Evolutionary conservation across 2,888 invertebrate genomes (phyloP).

Genomic region (Volucella inanis): DNA sequence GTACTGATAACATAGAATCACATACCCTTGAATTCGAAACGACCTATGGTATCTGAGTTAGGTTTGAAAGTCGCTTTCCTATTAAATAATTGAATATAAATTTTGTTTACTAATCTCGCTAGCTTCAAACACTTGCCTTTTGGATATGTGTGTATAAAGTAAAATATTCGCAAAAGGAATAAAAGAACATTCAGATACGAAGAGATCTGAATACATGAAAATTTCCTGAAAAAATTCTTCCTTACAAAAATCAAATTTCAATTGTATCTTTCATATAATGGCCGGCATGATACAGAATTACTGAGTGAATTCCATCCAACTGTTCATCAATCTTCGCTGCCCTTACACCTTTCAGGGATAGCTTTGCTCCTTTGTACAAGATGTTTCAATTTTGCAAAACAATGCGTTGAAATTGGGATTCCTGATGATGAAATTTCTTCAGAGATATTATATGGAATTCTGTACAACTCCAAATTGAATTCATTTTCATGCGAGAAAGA

Average conservation of each 20-base stretch:
- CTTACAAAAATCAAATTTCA: constrained; percentile 9
- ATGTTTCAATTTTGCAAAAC: constrained; percentile 53
- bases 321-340: not conserved
- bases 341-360: not conserved
- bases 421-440: not conserved
- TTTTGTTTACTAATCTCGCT: too few relatives aligned
- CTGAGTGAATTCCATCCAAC: constrained; percentile 9
- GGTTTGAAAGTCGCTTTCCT: too few relatives aligned
- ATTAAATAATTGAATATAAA: too few relatives aligned
- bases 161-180: too few relatives aligned
- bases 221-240: too few relatives aligned
- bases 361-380: not conserved
- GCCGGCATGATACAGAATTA: constrained; percentile 11
- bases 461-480: constrained; percentile 35
- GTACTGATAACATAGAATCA: too few relatives aligned
- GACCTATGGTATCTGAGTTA: too few relatives aligned
- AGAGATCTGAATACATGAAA: too few relatives aligned
- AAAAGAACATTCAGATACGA: too few relatives aligned
- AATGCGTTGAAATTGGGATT: constrained; percentile 43
- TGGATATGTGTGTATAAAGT: too few relatives aligned
- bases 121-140: too few relatives aligned
- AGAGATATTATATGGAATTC: constrained; percentile 39
- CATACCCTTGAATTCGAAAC: too few relatives aligned
- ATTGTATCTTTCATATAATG: constrained; percentile 11
- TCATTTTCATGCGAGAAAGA: constrained; percentile 10